These are phyloP conservation scores for Cryptus viduatorius DNA, from an alignment of 2,888 invertebrate species.

Conservation along the genomic window DNA sequence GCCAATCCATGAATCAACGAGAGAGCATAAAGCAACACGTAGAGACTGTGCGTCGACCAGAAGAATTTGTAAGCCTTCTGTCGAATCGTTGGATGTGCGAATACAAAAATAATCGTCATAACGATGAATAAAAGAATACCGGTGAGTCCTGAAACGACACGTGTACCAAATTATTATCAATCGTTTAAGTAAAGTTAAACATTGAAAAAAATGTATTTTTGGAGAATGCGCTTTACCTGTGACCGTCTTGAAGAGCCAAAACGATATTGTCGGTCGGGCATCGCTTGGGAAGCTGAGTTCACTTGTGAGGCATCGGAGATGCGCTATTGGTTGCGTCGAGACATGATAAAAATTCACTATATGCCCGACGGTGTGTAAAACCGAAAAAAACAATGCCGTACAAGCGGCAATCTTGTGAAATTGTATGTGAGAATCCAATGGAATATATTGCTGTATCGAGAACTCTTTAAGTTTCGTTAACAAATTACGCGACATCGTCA, in stretches of 20 bases:
- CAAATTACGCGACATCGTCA: constrained; percentile 97
- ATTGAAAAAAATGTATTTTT: background rate
- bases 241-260: constrained; percentile 98
- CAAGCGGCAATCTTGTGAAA: constrained; percentile 99
- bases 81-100: constrained; percentile 96
- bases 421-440: constrained; percentile 97
- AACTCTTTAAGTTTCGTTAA: constrained; percentile 97
- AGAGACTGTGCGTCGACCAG: constrained; percentile 97
- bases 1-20: constrained; percentile 96
- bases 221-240: constrained; percentile 88
- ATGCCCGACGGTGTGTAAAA: constrained; percentile 97
- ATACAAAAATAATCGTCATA: constrained; percentile 98
- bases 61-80: constrained; percentile 98
- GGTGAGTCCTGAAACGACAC: constrained; percentile 89
- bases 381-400: constrained; percentile 96
- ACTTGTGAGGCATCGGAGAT: constrained; percentile 95
- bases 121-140: constrained; percentile 95
- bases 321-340: constrained; percentile 97
- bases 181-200: background rate
- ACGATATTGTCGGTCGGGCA: constrained; percentile 96
- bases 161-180: background rate
- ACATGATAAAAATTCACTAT: constrained; percentile 99
- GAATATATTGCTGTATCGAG: constrained; percentile 96
- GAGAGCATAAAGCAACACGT: constrained; percentile 93
- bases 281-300: constrained; percentile 98